These are phyloP conservation scores for Andrena trimmerana DNA, from an alignment of 2,888 invertebrate genomes.

Conservation along the genomic window DNA sequence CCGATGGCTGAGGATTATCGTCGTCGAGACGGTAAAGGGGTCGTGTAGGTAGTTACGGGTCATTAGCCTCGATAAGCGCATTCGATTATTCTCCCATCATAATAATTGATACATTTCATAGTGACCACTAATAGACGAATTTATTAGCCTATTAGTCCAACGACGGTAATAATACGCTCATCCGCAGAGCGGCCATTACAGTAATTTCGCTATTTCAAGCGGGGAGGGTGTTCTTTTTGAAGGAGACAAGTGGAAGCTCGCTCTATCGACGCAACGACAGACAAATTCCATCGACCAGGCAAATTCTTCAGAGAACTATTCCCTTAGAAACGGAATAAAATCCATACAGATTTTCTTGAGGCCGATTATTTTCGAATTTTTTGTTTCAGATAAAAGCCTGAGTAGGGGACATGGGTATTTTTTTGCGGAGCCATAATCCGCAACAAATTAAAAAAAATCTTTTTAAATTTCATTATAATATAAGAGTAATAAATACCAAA, in stretches of 20 bases:
- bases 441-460: too few species aligned
- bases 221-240: background rate
- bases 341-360: too few species aligned
- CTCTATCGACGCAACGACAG: too few species aligned
- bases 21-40: constrained; percentile 15
- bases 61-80: constrained; percentile 37
- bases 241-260: too few species aligned
- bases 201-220: constrained; percentile 34
- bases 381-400: too few species aligned
- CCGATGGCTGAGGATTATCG: background rate
- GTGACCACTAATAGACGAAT: constrained; percentile 35
- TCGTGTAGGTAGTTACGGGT: constrained; percentile 18
- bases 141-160: constrained; percentile 37
- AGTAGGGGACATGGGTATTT: too few species aligned
- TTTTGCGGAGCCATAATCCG: too few species aligned
- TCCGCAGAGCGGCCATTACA: constrained; percentile 29
- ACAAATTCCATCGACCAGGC: background rate
- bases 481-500: too few species aligned
- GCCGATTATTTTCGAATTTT: too few species aligned
- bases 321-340: too few species aligned
- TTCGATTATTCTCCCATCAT: constrained; percentile 44
- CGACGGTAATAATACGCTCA: constrained; percentile 42
- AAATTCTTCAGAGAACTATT: too few species aligned
- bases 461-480: too few species aligned
- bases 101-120: constrained; percentile 45